Evolutionary conservation across 1,140 invertebrate species (phyloP), one percentile per base, ranked within the genome.

Genomic region (Saxidomus purpurata): DNA sequence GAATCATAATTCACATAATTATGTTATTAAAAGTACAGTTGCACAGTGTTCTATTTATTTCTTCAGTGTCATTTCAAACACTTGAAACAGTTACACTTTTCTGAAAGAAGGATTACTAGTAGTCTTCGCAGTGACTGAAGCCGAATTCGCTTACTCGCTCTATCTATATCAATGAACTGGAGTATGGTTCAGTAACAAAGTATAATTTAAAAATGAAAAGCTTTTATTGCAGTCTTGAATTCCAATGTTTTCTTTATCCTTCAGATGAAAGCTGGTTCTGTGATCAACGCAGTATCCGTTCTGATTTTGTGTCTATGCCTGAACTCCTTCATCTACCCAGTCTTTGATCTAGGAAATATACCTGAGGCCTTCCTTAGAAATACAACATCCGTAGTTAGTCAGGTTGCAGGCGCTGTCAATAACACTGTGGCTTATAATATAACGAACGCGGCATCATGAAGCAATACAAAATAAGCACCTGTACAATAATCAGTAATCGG

Each of bases 221-320:
- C n/a, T 34, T 67, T 67, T n/a, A n/a, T 67, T 34, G 25, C 19
- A 61, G 9, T 28, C 25, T 61, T 61, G n/a, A 61, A n/a, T n/a
- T n/a, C n/a, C n/a, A n/a, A n/a, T n/a, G n/a, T 8, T 82, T 38
- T 43, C 36, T 59, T 77, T 63, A 38, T 49, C 22, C 80, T 82
- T 13, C 79, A 89, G 87, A 61, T 89, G 52, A 83, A 82, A 69
- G 81, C 81, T 61, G 87, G 87, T 4, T 47, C n/a, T 28, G 80
- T 89, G 22, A 59, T 89, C 28, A 89, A 89, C 43, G n/a, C 84
- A 19, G 36, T 83, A 47, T 74, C 87, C 0, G 87, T 89, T 17
- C 28, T 83, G 28, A 83, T 89, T 25, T 40, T 89, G 3, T 74
- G 63, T 34, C 2, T 89, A 9, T 36, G 25, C 31, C 22, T 76